A percentile compares a stretch with the other conserved stretches of the same genome.
Evolutionary conservation across 2,797 vertebrate genomes (phyloP).

Genomic region (Cirrhinus mrigala): DNA sequence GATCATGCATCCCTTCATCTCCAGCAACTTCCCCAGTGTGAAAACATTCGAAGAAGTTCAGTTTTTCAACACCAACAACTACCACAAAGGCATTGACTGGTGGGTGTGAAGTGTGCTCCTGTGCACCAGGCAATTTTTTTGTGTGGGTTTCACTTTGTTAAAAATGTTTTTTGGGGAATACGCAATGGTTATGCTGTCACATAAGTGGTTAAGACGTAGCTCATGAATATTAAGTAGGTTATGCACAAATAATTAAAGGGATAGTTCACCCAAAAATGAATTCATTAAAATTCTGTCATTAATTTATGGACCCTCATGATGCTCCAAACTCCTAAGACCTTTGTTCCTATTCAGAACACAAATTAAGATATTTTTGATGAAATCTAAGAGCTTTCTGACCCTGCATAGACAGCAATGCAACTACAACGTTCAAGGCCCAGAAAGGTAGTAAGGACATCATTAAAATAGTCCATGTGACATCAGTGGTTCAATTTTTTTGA

Average conservation of each 20-base stretch:
- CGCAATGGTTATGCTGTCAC: background rate
- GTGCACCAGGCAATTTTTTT: background rate
- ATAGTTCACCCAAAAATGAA: too few species aligned
- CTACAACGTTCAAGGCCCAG: too few species aligned
- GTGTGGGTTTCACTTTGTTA: background rate
- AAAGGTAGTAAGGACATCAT: too few species aligned
- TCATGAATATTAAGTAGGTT: background rate
- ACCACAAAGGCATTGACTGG: slow-evolving; percentile 99
- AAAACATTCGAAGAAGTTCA: slow-evolving; percentile 98
- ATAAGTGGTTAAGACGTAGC: slow-evolving; percentile 8
- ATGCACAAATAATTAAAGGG: background rate
- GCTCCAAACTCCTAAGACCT: too few species aligned
- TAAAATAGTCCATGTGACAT: too few species aligned
- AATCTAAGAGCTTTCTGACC: too few species aligned
- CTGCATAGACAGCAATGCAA: too few species aligned
- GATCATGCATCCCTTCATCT: slow-evolving; percentile 96
- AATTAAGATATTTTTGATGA: too few species aligned
- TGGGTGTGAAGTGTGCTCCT: slow-evolving; percentile 59
- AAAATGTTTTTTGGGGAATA: background rate
- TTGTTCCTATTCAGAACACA: too few species aligned
- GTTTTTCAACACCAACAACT: slow-evolving; percentile 98
- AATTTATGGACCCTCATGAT: too few species aligned
- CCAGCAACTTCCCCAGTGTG: slow-evolving; percentile 92
- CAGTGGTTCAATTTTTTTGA: too few species aligned
- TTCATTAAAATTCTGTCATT: too few species aligned